Evolutionary conservation across 2,797 vertebrate species (phyloP).

Genomic region (Sebastes itinus): DNA sequence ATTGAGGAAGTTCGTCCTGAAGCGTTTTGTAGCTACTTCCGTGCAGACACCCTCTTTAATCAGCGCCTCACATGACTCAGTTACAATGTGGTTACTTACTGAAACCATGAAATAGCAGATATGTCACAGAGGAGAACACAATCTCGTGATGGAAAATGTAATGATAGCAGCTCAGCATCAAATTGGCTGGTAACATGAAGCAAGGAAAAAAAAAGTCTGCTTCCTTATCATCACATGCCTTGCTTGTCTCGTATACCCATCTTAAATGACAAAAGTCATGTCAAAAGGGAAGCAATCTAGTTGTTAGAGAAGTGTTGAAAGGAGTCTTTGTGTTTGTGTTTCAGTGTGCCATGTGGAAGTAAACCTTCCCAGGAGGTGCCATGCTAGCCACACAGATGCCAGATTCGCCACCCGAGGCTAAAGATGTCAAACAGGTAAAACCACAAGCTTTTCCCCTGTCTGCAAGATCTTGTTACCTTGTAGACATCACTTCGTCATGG

Average conservation of each 20-base stretch:
- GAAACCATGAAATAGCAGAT: slow-evolving; percentile 40
- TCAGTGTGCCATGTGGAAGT: slow-evolving; percentile 82
- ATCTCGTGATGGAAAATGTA: slow-evolving; percentile 43
- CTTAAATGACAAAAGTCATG: not conserved
- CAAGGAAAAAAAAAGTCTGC: not conserved
- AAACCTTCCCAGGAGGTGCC: slow-evolving; percentile 67
- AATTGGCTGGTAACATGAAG: not conserved
- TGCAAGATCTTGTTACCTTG: not conserved
- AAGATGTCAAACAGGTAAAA: slow-evolving; percentile 88
- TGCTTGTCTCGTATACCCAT: not conserved
- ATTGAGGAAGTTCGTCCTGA: slow-evolving; percentile 51
- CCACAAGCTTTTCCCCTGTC: not conserved
- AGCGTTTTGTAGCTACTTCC: slow-evolving; percentile 51
- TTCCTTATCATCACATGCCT: slow-evolving; percentile 46
- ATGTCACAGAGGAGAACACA: slow-evolving; percentile 22
- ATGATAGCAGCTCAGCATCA: not conserved
- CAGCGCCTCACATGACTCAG: slow-evolving; percentile 63
- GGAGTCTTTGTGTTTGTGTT: slow-evolving; percentile 42
- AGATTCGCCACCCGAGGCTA: slow-evolving; percentile 80
- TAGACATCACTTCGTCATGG: not conserved
- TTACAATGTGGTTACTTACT: slow-evolving; percentile 24
- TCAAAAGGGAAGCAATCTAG: not conserved
- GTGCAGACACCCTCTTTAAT: slow-evolving; percentile 38
- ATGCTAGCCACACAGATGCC: slow-evolving; percentile 89
- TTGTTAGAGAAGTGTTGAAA: not conserved